A percentile compares a stretch with the other conserved stretches of the same genome.
Evolutionary conservation across 2,797 vertebrate species (phyloP).

Genomic region (Podarcis siculus): DNA sequence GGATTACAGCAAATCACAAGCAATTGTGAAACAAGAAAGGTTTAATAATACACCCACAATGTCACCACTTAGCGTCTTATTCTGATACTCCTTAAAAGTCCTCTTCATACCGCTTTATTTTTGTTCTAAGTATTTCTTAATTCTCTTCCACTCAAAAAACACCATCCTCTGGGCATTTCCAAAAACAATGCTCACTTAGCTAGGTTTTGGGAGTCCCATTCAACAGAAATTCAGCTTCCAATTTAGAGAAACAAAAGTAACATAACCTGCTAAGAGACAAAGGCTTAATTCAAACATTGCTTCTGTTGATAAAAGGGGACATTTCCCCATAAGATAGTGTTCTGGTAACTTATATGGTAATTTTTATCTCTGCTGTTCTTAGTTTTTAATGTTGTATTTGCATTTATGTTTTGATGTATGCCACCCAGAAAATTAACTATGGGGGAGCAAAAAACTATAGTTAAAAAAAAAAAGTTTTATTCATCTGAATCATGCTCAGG

Average conservation of each 20-base stretch:
- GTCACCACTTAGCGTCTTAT: not conserved
- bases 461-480: no score
- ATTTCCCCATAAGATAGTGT: no score
- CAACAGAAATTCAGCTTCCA: not conserved
- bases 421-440: no score
- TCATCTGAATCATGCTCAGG: no score
- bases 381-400: no score
- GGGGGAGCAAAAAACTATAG: no score
- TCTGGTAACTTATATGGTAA: not conserved
- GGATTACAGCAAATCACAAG: not conserved
- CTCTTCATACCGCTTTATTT: constrained; percentile 24
- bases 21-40: not conserved
- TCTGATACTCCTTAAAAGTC: constrained; percentile 12
- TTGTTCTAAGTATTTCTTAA: constrained; percentile 28
- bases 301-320: not conserved
- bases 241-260: not conserved
- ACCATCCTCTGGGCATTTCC: not conserved
- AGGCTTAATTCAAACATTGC: not conserved
- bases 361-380: no score
- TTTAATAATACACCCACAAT: not conserved
- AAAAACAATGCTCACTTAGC: constrained; percentile 17
- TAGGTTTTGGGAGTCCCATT: constrained; percentile 26
- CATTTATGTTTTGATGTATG: no score
- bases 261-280: not conserved
- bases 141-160: not conserved